Evolutionary conservation across 2,797 vertebrate genomes (phyloP).

Genomic region (Vespertilio murinus): DNA sequence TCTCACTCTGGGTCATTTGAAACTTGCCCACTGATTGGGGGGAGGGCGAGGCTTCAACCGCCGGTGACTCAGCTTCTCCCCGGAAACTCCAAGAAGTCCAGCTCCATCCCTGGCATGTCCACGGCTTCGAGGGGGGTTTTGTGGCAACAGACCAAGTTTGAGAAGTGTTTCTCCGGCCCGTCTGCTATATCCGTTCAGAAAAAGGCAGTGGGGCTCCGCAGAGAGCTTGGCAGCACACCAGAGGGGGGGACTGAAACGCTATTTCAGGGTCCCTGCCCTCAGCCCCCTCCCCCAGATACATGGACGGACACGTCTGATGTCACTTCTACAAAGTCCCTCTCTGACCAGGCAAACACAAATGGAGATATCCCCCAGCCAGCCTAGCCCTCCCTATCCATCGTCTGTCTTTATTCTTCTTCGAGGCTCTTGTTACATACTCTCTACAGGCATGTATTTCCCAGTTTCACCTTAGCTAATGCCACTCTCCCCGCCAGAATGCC

Average conservation of each 20-base stretch:
- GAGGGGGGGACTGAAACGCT: neutral
- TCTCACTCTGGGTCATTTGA: constrained; percentile 6
- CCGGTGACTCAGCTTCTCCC: neutral
- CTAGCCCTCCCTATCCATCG: neutral
- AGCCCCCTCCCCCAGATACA: neutral
- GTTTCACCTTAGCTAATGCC: neutral
- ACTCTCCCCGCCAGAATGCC: neutral
- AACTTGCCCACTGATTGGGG: neutral
- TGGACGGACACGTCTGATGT: neutral
- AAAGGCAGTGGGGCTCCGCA: neutral
- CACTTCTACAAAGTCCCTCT: neutral
- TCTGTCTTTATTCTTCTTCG: neutral
- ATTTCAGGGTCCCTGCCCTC: neutral
- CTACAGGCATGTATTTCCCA: neutral
- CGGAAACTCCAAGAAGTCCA: neutral
- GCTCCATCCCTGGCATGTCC: neutral
- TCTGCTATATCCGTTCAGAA: neutral
- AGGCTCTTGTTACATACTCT: neutral
- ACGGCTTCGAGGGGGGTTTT: neutral
- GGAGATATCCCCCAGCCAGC: neutral
- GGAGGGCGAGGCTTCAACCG: neutral
- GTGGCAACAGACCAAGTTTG: neutral
- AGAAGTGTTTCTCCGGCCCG: neutral
- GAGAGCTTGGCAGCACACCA: neutral
- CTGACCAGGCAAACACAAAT: neutral